Evolutionary conservation across 2,797 vertebrate species (phyloP).

Genomic region (Fundulus diaphanus): DNA sequence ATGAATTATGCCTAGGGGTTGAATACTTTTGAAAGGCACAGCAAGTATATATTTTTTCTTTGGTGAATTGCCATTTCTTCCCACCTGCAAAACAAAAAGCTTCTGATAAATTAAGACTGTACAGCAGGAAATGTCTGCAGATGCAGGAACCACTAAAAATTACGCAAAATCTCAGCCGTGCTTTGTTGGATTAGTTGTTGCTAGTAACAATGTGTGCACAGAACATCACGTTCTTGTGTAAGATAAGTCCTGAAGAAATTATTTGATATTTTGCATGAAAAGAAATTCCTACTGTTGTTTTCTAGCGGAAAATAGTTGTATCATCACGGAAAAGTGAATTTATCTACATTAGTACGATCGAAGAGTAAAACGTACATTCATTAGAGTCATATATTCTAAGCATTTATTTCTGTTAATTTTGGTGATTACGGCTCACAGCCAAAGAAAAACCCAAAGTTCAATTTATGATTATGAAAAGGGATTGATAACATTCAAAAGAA

Average conservation of each 20-base stretch:
- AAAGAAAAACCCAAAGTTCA: background rate
- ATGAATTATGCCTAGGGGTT: too few relatives aligned
- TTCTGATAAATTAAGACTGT: background rate
- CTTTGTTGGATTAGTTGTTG: background rate
- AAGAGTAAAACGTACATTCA: background rate
- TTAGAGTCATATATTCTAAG: background rate
- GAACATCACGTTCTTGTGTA: background rate
- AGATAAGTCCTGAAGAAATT: background rate
- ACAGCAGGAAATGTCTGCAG: background rate
- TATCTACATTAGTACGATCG: background rate
- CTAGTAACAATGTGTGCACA: background rate
- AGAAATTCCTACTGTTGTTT: background rate
- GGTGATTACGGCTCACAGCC: background rate
- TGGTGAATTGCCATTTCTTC: background rate
- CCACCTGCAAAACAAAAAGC: background rate
- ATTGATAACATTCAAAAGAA: background rate
- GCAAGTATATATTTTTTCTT: background rate
- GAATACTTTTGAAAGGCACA: too few relatives aligned
- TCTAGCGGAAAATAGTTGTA: background rate
- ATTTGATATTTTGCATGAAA: background rate
- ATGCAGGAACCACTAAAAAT: background rate
- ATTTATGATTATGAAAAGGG: background rate
- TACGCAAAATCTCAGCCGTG: background rate
- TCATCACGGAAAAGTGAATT: background rate
- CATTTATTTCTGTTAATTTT: background rate